Base-by-base conservation (phyloP, 2,888 invertebrate species). In the Tinea pellionella region DNA sequence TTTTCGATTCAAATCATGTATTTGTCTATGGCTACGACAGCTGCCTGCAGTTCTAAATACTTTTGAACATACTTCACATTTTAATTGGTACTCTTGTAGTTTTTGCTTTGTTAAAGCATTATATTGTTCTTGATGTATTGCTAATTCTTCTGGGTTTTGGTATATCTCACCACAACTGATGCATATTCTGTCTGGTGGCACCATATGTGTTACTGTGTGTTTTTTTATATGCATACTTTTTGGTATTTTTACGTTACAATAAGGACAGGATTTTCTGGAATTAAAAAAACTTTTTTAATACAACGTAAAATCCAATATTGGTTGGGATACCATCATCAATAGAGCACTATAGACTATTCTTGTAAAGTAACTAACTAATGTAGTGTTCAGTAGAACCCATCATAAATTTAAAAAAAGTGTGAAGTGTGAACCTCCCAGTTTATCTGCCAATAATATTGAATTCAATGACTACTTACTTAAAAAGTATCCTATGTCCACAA, bases 401-500 rank as follows among this genome's bases (percentile, higher is more conserved):
- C n/a, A n/a, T n/a, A n/a, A n/a, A n/a, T n/a, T n/a, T n/a, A n/a
- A n/a, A n/a, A n/a, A n/a, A n/a, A n/a, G n/a, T n/a, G n/a, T n/a
- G n/a, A n/a, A n/a, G n/a, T n/a, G n/a, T n/a, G n/a, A n/a, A n/a
- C n/a, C n/a, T n/a, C n/a, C n/a, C n/a, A n/a, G n/a, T n/a, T n/a
- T n/a, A n/a, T n/a, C n/a, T 24, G 24, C 6, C 24, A 24, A 2
- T 24, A 6, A 3, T 24, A 24, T 24, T 24, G n/a, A n/a, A n/a
- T 24, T 24, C 6, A 24, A 24, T 6, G 24, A 24, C 24, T 24
- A 47, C 61, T 60, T 47, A 92, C 81, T 90, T 89, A 24, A 92
- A 74, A 65, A 86, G 85, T 61, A 89, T 89, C 63, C 90, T 86
- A 71, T 93, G 93, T 55, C 89, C 85, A 63, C 89, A 78, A 0